A percentile compares a stretch with the other conserved stretches of the same genome.
These are phyloP conservation scores for Brachymystax lenok DNA, from an alignment of 2,797 vertebrate species.

Conservation along the genomic window DNA sequence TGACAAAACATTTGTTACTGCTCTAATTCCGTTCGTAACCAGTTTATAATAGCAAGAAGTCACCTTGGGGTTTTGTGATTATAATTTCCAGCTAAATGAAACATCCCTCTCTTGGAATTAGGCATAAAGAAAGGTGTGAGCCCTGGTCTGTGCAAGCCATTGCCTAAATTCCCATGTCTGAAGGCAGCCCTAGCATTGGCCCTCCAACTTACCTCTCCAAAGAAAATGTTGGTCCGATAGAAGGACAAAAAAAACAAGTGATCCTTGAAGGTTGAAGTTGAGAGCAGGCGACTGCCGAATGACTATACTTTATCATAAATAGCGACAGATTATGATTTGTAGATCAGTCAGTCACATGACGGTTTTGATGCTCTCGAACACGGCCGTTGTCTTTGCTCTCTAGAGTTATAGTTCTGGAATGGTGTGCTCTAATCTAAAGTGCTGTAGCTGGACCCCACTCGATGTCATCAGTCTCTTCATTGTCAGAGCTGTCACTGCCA, in stretches of 20 bases:
- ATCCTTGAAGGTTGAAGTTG: neutral
- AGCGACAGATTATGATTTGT: too few relatives aligned
- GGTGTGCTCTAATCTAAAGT: slow-evolving; percentile 70
- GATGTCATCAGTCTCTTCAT: slow-evolving; percentile 72
- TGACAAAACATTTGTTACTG: too few relatives aligned
- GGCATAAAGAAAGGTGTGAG: neutral
- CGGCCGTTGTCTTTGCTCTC: neutral
- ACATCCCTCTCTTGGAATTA: too few relatives aligned
- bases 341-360: too few relatives aligned
- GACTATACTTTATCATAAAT: too few relatives aligned
- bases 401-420: neutral
- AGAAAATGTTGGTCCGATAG: neutral
- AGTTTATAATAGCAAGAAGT: too few relatives aligned
- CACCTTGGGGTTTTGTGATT: too few relatives aligned
- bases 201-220: slow-evolving; percentile 4
- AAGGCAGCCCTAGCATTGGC: neutral
- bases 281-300: too few relatives aligned
- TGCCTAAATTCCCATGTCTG: neutral
- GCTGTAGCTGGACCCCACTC: slow-evolving; percentile 96
- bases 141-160: neutral
- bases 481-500: slow-evolving; percentile 83
- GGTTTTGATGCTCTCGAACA: neutral
- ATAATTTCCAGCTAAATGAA: too few relatives aligned
- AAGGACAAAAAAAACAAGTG: neutral
- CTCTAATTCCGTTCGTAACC: too few relatives aligned